Conservation (phyloP, 2,797 vertebrate species). For the Crenichthys baileyi region DNA sequence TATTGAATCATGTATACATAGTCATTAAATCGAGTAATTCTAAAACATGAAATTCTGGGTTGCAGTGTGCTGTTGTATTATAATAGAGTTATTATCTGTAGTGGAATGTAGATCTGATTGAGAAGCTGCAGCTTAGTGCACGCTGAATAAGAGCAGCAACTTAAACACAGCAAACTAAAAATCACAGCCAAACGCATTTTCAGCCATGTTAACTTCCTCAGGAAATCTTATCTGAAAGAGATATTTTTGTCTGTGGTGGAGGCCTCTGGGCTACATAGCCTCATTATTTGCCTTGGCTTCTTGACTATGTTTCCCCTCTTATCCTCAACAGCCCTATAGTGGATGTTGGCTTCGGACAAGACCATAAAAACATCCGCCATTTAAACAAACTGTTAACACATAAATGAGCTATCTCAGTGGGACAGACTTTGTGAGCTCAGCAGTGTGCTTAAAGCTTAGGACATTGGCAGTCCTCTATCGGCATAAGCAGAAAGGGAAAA, state of each 20-base stretch:
- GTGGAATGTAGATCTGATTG: conserved; percentile 43
- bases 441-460: conserved; percentile 48
- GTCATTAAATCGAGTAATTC: conserved; percentile 10
- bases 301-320: conserved; percentile 74
- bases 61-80: conserved; percentile 4
- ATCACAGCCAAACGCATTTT: conserved; percentile 72
- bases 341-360: conserved; percentile 66
- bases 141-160: conserved; percentile 39
- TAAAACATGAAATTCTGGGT: conserved; percentile 22
- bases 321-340: conserved; percentile 70
- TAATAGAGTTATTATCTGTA: conserved; percentile 30
- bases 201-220: conserved; percentile 71
- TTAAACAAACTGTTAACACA: conserved; percentile 78
- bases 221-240: conserved; percentile 72
- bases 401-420: conserved; percentile 67
- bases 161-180: conserved; percentile 65
- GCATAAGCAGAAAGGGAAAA: conserved; percentile 60
- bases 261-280: conserved; percentile 60
- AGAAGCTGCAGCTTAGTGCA: conserved; percentile 46
- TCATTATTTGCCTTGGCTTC: conserved; percentile 80
- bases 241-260: conserved; percentile 69
- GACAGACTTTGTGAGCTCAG: conserved; percentile 64
- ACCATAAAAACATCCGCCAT: conserved; percentile 77
- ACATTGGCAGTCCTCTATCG: conserved; percentile 53
- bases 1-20: not conserved